Evolutionary conservation across 2,888 invertebrate species (phyloP).

Genomic region (Anthrax anthrax): DNA sequence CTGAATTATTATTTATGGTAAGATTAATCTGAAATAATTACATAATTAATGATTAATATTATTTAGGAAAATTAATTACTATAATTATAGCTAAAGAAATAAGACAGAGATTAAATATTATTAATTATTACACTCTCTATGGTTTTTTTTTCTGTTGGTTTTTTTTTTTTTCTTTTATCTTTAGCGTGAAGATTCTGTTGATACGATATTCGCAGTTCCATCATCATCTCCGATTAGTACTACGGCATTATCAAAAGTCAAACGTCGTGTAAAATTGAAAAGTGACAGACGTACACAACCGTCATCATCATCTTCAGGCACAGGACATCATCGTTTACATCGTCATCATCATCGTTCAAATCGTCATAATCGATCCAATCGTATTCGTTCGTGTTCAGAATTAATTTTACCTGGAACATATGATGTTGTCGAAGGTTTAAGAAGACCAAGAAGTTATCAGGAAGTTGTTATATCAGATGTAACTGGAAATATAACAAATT

Average conservation of each 20-base stretch:
- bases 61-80: too few species aligned
- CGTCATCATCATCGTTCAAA: too few species aligned
- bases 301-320: too few species aligned
- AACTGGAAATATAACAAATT: constrained; percentile 35
- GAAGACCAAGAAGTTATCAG: constrained; percentile 23
- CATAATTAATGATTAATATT: too few species aligned
- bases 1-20: constrained; percentile 35
- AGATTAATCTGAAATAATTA: constrained; percentile 1
- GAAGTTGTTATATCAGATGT: constrained; percentile 24
- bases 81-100: too few species aligned
- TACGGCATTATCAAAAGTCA: constrained; percentile 2
- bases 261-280: constrained; percentile 2
- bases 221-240: constrained; percentile 24
- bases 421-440: neutral
- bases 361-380: neutral
- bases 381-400: neutral
- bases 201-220: constrained; percentile 50
- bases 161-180: constrained; percentile 14
- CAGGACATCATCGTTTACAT: too few species aligned
- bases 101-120: too few species aligned
- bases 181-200: constrained; percentile 53
- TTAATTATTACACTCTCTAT: too few species aligned
- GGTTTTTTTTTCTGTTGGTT: too few species aligned
- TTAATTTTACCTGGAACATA: neutral
- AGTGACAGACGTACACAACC: neutral